These are phyloP conservation scores for Galendromus occidentalis DNA, from an alignment of 1,140 invertebrate genomes.

Conservation along the genomic window DNA sequence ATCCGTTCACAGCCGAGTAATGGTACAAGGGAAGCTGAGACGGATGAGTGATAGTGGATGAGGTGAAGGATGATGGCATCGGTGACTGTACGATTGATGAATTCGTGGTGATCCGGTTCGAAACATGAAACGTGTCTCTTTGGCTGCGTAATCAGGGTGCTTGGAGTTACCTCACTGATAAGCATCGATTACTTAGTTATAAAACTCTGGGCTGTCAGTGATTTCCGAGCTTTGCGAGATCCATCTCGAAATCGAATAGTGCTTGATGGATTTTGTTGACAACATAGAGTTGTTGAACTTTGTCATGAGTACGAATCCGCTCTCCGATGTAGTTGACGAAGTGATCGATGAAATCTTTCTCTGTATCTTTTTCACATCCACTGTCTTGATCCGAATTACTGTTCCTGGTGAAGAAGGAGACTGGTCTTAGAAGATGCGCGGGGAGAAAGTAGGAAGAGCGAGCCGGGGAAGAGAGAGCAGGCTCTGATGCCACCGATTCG, in stretches of 20 bases:
- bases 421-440: background rate
- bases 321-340: slow-evolving; percentile 4
- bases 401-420: background rate
- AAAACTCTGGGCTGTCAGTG: background rate
- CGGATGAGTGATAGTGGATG: too few species aligned
- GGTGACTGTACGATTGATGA: too few species aligned
- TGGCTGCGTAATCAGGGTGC: too few species aligned
- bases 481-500: background rate
- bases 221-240: background rate
- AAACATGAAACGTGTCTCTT: too few species aligned
- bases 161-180: too few species aligned
- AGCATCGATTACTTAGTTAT: too few species aligned
- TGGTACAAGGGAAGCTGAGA: too few species aligned
- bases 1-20: too few species aligned
- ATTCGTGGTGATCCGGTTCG: too few species aligned
- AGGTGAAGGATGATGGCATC: too few species aligned
- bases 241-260: slow-evolving; percentile 8
- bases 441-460: background rate
- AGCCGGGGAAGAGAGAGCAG: background rate
- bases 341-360: slow-evolving; percentile 6
- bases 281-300: slow-evolving; percentile 1
- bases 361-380: background rate
- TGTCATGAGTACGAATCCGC: slow-evolving; percentile 1
- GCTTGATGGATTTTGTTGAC: slow-evolving; percentile 10
- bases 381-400: slow-evolving; percentile 1